Evolutionary conservation across 2,888 invertebrate species (phyloP).

Genomic region (Linyphia triangularis): DNA sequence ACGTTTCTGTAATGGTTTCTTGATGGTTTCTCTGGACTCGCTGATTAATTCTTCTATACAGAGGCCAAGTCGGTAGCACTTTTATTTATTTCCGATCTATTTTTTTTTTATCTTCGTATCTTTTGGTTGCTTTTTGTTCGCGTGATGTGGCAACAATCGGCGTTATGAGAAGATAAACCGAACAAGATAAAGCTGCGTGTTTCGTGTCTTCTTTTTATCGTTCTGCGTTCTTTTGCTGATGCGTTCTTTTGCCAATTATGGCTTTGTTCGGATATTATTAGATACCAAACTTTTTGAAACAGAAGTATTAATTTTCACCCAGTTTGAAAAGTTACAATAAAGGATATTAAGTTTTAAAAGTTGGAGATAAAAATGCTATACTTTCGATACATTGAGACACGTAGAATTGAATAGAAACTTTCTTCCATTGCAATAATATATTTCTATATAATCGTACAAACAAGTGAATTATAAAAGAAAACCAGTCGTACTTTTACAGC

Average conservation of each 20-base stretch:
- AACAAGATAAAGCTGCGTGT: background rate
- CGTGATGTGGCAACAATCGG: conserved; percentile 46
- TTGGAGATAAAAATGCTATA: no score
- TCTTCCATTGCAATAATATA: no score
- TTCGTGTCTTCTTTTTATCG: conserved; percentile 2
- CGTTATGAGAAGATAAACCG: conserved; percentile 51
- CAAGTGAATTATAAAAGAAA: no score
- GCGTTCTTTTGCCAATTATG: conserved; percentile 7
- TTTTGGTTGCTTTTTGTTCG: conserved; percentile 38
- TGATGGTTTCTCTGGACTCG: conserved; percentile 48
- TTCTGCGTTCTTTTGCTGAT: background rate
- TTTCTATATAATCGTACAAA: no score
- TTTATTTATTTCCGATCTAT: conserved; percentile 49
- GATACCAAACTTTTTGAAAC: conserved; percentile 10
- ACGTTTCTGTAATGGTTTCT: conserved; percentile 56
- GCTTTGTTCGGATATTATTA: conserved; percentile 6
- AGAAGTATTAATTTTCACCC: background rate
- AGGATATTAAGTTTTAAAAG: no score
- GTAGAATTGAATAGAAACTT: no score
- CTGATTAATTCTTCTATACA: conserved; percentile 53
- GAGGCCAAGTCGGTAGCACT: conserved; percentile 25
- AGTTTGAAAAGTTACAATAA: no score
- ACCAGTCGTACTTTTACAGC: no score
- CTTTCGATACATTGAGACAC: no score
- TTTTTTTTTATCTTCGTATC: conserved; percentile 8